These are phyloP conservation scores for Anguilla rostrata DNA, from an alignment of 2,113 vertebrate genomes.

Conservation along the genomic window DNA sequence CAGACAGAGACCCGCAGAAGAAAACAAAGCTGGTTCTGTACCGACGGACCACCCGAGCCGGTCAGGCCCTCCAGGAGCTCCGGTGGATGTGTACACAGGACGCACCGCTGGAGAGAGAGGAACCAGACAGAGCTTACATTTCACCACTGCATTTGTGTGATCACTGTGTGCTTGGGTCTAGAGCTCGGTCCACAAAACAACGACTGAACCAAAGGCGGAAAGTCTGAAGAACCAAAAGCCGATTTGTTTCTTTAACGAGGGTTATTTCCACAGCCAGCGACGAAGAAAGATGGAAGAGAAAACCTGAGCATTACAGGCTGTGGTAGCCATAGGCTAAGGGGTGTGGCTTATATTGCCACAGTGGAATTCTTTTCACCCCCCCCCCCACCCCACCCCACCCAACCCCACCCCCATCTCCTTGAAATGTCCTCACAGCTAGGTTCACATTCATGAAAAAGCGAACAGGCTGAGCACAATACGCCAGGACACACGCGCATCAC, in stretches of 20 bases:
- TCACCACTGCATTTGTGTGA: not conserved
- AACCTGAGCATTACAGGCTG: not conserved
- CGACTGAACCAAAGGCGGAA: too few species aligned
- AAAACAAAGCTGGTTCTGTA: constrained; percentile 61
- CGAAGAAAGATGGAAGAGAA: constrained; percentile 11
- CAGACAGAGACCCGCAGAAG: constrained; percentile 46
- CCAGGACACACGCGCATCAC: not conserved
- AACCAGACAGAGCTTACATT: constrained; percentile 13
- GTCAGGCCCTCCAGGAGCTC: constrained; percentile 35
- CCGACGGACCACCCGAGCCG: constrained; percentile 57
- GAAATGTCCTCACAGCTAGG: constrained; percentile 44
- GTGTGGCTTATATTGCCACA: constrained; percentile 42
- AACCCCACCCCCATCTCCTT: constrained; percentile 48
- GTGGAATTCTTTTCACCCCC: constrained; percentile 26
- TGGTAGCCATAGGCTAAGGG: constrained; percentile 39
- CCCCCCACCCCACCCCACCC: not conserved
- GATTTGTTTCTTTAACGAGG: too few species aligned
- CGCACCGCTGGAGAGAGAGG: constrained; percentile 19
- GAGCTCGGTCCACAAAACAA: not conserved
- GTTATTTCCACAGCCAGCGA: constrained; percentile 1
- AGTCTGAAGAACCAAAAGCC: not conserved
- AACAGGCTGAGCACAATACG: constrained; percentile 34
- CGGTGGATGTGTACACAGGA: constrained; percentile 35
- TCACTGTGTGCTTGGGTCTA: not conserved
- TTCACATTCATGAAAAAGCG: constrained; percentile 28